Percentiles rank a stretch among this genome's conserved stretches.
phyloP scores from a whole-genome alignment of 2,113 vertebrate genomes.

The Pituophis catenifer region DNA sequence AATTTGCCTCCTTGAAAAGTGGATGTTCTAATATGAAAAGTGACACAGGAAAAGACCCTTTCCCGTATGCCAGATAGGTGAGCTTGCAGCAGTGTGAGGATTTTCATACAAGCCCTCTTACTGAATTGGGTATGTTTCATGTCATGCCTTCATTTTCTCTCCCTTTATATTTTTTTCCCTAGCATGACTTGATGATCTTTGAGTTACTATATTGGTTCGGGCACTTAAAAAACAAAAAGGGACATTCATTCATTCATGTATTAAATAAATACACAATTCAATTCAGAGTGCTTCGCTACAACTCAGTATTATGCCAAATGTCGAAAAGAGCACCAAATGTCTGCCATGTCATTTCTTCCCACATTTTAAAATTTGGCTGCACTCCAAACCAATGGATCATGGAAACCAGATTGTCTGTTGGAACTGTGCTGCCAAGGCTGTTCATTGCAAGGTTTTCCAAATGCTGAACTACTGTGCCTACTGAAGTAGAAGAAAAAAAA shows the following conservation, averaged over 20 bases:
- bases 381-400: background rate
- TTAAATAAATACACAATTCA: background rate
- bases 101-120: background rate
- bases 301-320: background rate
- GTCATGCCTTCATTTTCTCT: background rate
- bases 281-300: background rate
- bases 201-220: background rate
- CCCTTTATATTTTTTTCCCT: background rate
- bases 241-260: background rate
- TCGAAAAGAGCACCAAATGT: background rate
- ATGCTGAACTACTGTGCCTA: background rate
- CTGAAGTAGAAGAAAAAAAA: background rate
- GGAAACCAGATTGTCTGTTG: background rate
- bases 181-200: background rate
- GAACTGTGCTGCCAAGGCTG: background rate
- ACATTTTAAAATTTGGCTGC: background rate
- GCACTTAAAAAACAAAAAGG: background rate
- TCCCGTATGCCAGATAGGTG: background rate
- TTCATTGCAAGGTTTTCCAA: background rate
- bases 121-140: background rate
- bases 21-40: background rate
- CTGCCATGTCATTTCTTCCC: background rate
- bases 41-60: background rate
- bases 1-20: background rate
- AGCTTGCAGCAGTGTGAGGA: background rate